Evolutionary conservation across 1,140 invertebrate species (phyloP), one percentile per base, ranked within the genome.

Genomic region (Drosophila varians): DNA sequence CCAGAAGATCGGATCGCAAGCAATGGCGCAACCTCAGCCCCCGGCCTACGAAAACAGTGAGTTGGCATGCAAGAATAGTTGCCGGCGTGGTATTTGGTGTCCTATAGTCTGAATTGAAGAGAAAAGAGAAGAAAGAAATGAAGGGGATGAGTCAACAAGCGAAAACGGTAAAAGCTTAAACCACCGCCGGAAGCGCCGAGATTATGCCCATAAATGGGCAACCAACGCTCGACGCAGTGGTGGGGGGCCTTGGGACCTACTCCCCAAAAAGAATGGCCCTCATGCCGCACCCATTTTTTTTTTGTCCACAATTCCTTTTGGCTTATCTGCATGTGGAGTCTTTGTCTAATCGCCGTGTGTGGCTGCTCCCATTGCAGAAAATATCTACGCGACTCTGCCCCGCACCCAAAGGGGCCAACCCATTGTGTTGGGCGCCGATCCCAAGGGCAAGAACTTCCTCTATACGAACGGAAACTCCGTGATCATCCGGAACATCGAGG

Each of bases 401-500:
- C 94, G 96, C 83, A 99, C 99, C 16, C 95, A 96, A 87, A 93
- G 98, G 82, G 99, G 98, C 18, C 95, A 96, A 77, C 97, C 98
- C 18, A 94, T 99, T 70, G 98, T 99, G 36, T 91, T 99, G 49
- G 97, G 97, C 52, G 95, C 95, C 18, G 98, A 99, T 93, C 98
- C 98, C 7, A 99, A 99, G 92, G 98, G 98, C 40, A 98, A 98
- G 84, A 99, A 97, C 89, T 98, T 99, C 91, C 93, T 99, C 16
- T 99, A 99, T 91, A 96, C 97, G 31, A 99, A 99, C 94, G 98
- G 98, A 72, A 98, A 99, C 90, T 98, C 96, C 89, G 97, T 99
- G 38, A 98, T 99, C 79, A 99, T 99, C 83, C 93, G 99, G 61
- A 96, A 99, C 92, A 98, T 99, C 88, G 96, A 98, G 74, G 97